Conservation (phyloP, 1,140 invertebrate species). For the Drosophila ambigua region DNA sequence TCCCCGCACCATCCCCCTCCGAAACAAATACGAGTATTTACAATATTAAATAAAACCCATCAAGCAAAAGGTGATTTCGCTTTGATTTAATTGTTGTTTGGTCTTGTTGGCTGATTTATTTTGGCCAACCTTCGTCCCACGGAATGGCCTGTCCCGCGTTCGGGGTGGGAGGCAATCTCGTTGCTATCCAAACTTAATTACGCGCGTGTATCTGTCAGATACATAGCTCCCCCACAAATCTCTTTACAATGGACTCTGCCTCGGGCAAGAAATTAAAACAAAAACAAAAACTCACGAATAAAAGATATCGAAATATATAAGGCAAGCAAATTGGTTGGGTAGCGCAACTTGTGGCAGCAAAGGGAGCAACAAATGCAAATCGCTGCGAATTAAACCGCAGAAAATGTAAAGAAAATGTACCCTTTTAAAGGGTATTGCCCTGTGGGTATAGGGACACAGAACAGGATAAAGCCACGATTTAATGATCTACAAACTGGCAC, state of each 20-base stretch:
- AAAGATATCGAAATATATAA: conserved; percentile 43
- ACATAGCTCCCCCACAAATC: conserved; percentile 26
- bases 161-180: conserved; percentile 43
- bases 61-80: conserved; percentile 22
- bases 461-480: too few species aligned
- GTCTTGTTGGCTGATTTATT: conserved; percentile 41
- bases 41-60: conserved; percentile 16
- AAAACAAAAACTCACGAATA: neutral
- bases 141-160: conserved; percentile 1
- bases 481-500: too few species aligned
- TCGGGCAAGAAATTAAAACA: conserved; percentile 25
- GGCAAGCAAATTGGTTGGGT: conserved; percentile 24
- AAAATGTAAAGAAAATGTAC: neutral
- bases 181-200: conserved; percentile 60
- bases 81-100: conserved; percentile 44
- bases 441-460: neutral
- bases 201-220: conserved; percentile 67
- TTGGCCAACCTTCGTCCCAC: conserved; percentile 63
- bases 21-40: conserved; percentile 34
- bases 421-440: neutral
- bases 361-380: conserved; percentile 51
- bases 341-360: conserved; percentile 27
- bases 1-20: conserved; percentile 15
- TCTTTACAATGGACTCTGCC: conserved; percentile 33
- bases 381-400: conserved; percentile 4